Evolutionary conservation across 2,797 vertebrate species (phyloP).

Genomic region (Neopelma chrysocephalum): DNA sequence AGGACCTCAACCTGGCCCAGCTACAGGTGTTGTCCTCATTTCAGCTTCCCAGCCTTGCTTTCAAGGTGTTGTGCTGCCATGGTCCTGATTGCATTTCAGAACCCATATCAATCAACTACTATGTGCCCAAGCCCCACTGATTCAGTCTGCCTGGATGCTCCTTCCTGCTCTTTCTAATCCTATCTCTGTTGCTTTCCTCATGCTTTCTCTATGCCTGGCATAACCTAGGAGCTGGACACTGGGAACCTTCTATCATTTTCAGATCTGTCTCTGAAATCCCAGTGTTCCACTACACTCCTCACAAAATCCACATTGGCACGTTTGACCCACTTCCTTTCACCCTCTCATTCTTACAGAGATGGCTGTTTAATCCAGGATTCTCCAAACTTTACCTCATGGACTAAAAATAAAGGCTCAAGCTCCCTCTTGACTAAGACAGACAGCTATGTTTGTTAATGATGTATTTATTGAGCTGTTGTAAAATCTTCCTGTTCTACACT

Average conservation of each 20-base stretch:
- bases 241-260: neutral
- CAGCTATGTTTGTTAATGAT: neutral
- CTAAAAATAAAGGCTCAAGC: neutral
- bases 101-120: neutral
- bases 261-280: neutral
- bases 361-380: neutral
- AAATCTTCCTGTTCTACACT: neutral
- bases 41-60: neutral
- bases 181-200: neutral
- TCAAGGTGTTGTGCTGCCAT: neutral
- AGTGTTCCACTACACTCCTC: neutral
- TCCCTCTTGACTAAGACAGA: neutral
- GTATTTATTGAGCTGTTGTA: neutral
- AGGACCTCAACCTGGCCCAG: neutral
- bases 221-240: neutral
- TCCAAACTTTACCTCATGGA: neutral
- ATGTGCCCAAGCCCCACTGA: neutral
- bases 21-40: neutral
- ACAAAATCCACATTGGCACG: fast-evolving
- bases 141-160: neutral
- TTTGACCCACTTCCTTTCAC: neutral
- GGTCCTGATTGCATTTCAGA: neutral
- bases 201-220: neutral
- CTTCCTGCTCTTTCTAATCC: neutral
- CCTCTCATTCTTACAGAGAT: neutral